Evolutionary conservation across 2,113 vertebrate genomes (phyloP).

Genomic region (Leucoraja erinaceus): DNA sequence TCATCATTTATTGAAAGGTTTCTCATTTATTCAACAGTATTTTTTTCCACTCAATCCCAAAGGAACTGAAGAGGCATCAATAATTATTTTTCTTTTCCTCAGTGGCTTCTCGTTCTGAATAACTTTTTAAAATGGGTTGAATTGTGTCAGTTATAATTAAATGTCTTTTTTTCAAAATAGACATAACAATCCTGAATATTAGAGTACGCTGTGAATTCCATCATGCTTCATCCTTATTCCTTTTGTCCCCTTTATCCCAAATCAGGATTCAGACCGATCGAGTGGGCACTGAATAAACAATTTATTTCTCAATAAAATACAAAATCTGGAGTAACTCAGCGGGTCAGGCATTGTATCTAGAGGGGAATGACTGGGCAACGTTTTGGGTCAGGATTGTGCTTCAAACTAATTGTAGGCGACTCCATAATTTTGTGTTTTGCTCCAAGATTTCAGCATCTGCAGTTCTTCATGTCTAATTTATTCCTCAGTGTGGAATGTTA

Average conservation of each 20-base stretch:
- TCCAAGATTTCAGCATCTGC: too few species aligned
- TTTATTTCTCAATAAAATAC: neutral
- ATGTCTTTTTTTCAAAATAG: neutral
- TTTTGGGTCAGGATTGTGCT: too few species aligned
- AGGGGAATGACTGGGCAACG: too few species aligned
- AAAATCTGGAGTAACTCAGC: neutral
- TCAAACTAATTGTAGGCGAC: too few species aligned
- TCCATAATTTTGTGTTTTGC: too few species aligned
- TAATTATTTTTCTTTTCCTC: neutral
- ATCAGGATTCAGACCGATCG: neutral
- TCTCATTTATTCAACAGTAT: neutral
- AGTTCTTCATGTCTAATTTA: too few species aligned
- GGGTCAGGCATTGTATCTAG: too few species aligned
- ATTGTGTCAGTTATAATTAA: neutral
- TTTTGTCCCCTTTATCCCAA: too few species aligned
- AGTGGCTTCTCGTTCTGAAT: neutral
- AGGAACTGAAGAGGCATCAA: neutral
- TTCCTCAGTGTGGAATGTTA: too few species aligned
- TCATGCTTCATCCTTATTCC: neutral
- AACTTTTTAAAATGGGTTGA: neutral
- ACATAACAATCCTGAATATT: neutral
- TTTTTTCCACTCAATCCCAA: neutral
- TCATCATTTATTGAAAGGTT: slow-evolving; percentile 15
- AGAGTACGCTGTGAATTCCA: neutral
- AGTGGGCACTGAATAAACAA: neutral